These are phyloP conservation scores for Synanthedon andrenaeformis DNA, from an alignment of 2,888 invertebrate genomes.

Conservation along the genomic window DNA sequence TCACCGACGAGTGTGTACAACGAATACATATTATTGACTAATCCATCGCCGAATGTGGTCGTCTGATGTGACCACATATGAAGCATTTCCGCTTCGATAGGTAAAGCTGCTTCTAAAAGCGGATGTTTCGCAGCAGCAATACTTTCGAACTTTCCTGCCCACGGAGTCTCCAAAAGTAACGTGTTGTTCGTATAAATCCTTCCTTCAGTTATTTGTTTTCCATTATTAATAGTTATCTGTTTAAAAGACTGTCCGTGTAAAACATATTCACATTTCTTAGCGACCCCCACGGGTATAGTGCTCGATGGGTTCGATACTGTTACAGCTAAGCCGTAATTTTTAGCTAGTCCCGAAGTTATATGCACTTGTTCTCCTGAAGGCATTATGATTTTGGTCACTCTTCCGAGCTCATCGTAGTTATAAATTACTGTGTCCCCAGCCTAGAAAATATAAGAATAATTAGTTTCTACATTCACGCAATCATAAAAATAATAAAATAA, in stretches of 20 bases:
- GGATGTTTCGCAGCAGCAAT: conserved; percentile 86
- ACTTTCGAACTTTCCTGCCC: conserved; percentile 80
- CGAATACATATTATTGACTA: conserved; percentile 84
- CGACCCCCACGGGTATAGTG: conserved; percentile 65
- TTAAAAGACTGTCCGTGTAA: conserved; percentile 75
- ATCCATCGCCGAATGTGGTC: conserved; percentile 79
- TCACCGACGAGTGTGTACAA: conserved; percentile 86
- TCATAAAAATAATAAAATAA: background rate
- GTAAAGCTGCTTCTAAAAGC: conserved; percentile 82
- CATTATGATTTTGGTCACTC: conserved; percentile 86
- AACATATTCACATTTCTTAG: conserved; percentile 71
- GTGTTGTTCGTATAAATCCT: conserved; percentile 84
- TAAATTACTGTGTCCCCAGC: conserved; percentile 91
- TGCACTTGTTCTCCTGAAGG: conserved; percentile 92
- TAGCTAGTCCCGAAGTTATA: conserved; percentile 81
- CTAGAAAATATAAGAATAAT: conserved; percentile 40
- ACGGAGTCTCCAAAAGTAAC: conserved; percentile 79
- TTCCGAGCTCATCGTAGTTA: conserved; percentile 90
- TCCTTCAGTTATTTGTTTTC: conserved; percentile 79
- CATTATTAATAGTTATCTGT: conserved; percentile 77
- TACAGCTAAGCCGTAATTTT: conserved; percentile 81
- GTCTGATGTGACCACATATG: conserved; percentile 90
- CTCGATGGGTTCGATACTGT: conserved; percentile 73
- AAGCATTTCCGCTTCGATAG: conserved; percentile 90
- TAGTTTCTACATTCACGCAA: background rate